Evolutionary conservation across 2,888 invertebrate genomes (phyloP).

Genomic region (Ormyrus pomaceus): DNA sequence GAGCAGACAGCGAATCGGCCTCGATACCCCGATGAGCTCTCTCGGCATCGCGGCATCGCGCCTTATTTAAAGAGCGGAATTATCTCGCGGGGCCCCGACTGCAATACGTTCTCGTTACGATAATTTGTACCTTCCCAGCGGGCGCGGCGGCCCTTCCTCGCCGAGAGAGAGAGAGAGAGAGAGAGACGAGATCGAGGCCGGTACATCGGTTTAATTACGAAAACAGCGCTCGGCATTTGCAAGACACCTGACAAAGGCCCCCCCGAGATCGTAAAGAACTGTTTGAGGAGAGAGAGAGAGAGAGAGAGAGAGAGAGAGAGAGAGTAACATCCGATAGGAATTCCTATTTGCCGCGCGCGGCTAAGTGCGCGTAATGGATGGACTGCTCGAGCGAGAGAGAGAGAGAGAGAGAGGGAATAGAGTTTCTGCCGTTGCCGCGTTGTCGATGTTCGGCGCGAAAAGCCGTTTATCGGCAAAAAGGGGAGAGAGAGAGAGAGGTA

Average conservation of each 20-base stretch:
- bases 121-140: conserved; percentile 37
- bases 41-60: conserved; percentile 29
- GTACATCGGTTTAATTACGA: conserved; percentile 38
- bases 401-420: too few species aligned
- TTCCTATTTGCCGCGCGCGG: conserved; percentile 9
- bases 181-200: conserved; percentile 7
- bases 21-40: neutral
- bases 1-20: neutral
- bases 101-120: conserved; percentile 20
- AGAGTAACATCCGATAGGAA: conserved; percentile 30
- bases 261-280: too few species aligned
- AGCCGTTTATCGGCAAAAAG: neutral
- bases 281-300: neutral
- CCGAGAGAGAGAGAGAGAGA: neutral
- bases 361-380: conserved; percentile 38
- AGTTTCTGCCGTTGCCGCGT: too few species aligned
- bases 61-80: conserved; percentile 37
- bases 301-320: neutral
- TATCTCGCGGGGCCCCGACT: conserved; percentile 11
- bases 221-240: conserved; percentile 25
- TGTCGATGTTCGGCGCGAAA: neutral
- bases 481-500: neutral
- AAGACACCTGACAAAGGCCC: conserved; percentile 4
- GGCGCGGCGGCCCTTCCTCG: neutral
- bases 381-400: neutral